Conservation (phyloP, 2,113 vertebrate species). For the Chauna torquata region DNA sequence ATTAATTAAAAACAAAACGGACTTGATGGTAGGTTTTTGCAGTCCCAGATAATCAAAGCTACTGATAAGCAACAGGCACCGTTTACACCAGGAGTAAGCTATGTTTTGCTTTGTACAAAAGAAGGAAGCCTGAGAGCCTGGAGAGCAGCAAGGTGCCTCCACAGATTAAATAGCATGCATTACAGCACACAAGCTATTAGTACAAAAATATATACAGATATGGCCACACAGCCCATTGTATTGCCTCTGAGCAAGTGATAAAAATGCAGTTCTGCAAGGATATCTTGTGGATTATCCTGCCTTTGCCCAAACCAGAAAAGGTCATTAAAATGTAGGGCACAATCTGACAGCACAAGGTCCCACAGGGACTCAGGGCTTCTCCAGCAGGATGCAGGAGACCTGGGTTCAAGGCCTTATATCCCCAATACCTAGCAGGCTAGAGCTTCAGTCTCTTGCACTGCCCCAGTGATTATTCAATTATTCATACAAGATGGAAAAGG, state of each 20-base stretch:
- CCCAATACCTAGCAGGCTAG: not conserved
- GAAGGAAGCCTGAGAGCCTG: not conserved
- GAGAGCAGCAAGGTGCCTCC: not conserved
- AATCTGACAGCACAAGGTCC: not conserved
- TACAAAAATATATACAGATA: not conserved
- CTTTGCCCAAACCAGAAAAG: not conserved
- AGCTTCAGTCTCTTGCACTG: not conserved
- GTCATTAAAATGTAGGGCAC: not conserved
- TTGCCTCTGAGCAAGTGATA: not conserved
- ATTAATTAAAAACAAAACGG: not conserved
- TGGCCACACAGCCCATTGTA: not conserved
- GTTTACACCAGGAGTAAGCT: not conserved
- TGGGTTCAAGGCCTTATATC: not conserved
- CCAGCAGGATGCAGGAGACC: not conserved
- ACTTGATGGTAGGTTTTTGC: not conserved
- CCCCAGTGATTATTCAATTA: not conserved
- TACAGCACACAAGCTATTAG: not conserved
- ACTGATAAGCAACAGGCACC: not conserved
- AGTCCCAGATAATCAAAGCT: not conserved
- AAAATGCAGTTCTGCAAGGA: not conserved
- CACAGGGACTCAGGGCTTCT: not conserved
- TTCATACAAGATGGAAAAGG: not conserved
- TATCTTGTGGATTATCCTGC: not conserved
- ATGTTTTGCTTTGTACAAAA: not conserved
- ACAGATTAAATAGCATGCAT: not conserved